Base-by-base conservation (phyloP, 2,888 invertebrate species). In the Leptinotarsa juncta region DNA sequence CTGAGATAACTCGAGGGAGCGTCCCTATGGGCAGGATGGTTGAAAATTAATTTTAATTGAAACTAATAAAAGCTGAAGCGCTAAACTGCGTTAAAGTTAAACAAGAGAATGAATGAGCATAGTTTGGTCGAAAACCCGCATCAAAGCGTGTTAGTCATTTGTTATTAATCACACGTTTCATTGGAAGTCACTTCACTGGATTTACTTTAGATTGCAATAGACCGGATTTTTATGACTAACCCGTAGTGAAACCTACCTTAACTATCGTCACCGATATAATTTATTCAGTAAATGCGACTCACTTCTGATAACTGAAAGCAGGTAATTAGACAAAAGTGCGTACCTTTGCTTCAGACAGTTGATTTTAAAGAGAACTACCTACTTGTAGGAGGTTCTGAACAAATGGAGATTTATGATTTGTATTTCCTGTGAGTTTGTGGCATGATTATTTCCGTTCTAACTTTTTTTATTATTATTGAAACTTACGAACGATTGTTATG, bases 41-140 rank as follows among this genome's bases (percentile, higher is more conserved):
- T 85, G 83, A 86, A 86, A 87, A 87, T 87, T 87, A 86, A 83
- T 84, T 84, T 86, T 86, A 87, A 87, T 87, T 86, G 84, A 83
- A 81, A 79, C 82, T 84, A 87, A 87, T 86, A 81, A 82, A 82
- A 81, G 80, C 70, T 75, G 69, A 67, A 74, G 76, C 73, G 77
- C 73, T 69, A 67, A 67, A 75, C 78, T 70, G 75, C 72, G 73
- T 77, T 73, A 77, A 78, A 75, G 50, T 72, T 70, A 72, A 77
- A 79, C 79, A 77, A 74, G 72, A 72, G 73, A 70, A 73, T 72
- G 77, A 79, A 77, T 73, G 78, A 77, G 69, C 65, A 60, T 57
- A 71, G 77, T 76, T 67, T 78, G 78, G 79, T 79, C 78, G 67
- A 79, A 81, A 80, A 80, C 80, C 80, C 81, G 81, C 81, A 79